These are phyloP conservation scores for Bovichtus variegatus DNA, from an alignment of 2,797 vertebrate species.

Conservation along the genomic window DNA sequence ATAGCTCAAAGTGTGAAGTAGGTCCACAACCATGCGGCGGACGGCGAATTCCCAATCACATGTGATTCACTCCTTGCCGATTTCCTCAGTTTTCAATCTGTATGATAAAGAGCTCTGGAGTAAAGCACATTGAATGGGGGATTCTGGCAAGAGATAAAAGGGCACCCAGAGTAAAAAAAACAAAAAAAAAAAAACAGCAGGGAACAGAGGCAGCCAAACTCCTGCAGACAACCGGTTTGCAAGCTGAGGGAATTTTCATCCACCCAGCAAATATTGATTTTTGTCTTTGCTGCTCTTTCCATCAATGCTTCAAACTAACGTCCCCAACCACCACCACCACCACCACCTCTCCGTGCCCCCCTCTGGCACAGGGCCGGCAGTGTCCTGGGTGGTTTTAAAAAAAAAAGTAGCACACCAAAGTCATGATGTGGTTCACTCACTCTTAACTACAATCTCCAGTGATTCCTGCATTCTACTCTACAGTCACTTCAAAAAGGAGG, in stretches of 20 bases:
- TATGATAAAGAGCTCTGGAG: slow-evolving; percentile 69
- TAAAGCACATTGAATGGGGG: slow-evolving; percentile 61
- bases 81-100: slow-evolving; percentile 69
- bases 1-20: slow-evolving; percentile 39
- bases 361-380: slow-evolving; percentile 32
- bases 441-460: slow-evolving; percentile 62
- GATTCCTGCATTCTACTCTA: slow-evolving; percentile 33
- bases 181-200: too few relatives aligned
- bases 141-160: slow-evolving; percentile 72
- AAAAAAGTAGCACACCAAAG: slow-evolving; percentile 65
- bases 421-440: slow-evolving; percentile 69
- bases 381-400: slow-evolving; percentile 64
- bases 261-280: slow-evolving; percentile 82
- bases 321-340: background rate
- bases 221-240: slow-evolving; percentile 67
- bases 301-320: slow-evolving; percentile 72
- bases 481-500: slow-evolving; percentile 34
- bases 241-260: slow-evolving; percentile 73
- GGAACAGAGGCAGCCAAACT: slow-evolving; percentile 63
- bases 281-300: slow-evolving; percentile 68
- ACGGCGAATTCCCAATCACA: slow-evolving; percentile 40
- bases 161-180: slow-evolving; percentile 52
- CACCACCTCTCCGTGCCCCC: slow-evolving; percentile 36
- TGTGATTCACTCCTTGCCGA: slow-evolving; percentile 47
- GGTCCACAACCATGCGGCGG: slow-evolving; percentile 32